These are phyloP conservation scores for Lithodes maja DNA, from an alignment of 2,888 invertebrate species.

Conservation along the genomic window DNA sequence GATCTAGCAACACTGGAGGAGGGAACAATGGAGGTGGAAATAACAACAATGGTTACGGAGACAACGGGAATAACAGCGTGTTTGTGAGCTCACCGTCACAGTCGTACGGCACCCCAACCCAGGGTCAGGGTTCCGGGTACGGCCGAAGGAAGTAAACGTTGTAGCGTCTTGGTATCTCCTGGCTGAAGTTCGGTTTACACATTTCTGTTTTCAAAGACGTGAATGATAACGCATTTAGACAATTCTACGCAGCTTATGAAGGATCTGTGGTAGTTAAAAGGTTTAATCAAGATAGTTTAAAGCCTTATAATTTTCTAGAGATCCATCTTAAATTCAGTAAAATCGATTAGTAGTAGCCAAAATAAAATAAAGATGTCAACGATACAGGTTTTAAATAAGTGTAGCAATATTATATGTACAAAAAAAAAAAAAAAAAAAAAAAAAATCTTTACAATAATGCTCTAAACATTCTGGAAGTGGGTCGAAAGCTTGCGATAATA, in stretches of 20 bases:
- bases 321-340: no score
- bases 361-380: no score
- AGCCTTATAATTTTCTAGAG: no score
- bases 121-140: background rate
- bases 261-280: no score
- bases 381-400: no score
- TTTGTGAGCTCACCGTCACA: background rate
- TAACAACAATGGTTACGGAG: constrained; percentile 8
- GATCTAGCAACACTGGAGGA: background rate
- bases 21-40: background rate
- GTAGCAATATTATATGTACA: no score
- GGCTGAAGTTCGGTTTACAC: background rate
- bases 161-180: background rate
- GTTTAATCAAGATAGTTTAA: no score
- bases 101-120: background rate
- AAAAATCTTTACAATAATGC: no score
- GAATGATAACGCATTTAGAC: background rate
- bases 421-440: no score
- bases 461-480: no score
- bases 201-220: background rate
- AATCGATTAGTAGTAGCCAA: no score
- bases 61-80: background rate
- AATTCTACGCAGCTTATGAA: background rate
- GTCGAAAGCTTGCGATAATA: no score
- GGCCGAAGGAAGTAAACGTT: constrained; percentile 1